Conservation (phyloP, 2,888 invertebrate species). For the Brachynemurus nebulosus region DNA sequence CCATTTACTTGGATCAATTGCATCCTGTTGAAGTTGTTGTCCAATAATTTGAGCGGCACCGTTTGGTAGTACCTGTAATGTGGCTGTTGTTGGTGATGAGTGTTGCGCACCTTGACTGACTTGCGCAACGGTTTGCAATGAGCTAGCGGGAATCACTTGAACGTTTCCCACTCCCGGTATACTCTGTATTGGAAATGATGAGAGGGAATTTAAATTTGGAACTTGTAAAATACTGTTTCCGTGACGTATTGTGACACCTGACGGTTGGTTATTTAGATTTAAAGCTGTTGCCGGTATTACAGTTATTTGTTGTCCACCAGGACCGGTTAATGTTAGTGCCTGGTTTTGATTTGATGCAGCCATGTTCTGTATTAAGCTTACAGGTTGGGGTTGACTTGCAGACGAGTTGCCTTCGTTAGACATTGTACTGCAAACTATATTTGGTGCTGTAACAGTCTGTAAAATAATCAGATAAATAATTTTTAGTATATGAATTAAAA, state of each 20-base stretch:
- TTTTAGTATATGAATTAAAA: too few species aligned
- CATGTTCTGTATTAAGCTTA: slow-evolving; percentile 19
- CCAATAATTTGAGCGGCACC: slow-evolving; percentile 25
- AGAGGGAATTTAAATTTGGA: slow-evolving; percentile 37
- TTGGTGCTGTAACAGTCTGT: slow-evolving; percentile 28
- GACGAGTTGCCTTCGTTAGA: slow-evolving; percentile 3
- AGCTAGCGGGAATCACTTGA: slow-evolving; percentile 61
- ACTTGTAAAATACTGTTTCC: slow-evolving; percentile 27
- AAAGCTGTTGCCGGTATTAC: slow-evolving; percentile 61
- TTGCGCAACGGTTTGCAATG: slow-evolving; percentile 30
- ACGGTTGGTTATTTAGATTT: slow-evolving; percentile 38
- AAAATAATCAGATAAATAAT: too few species aligned
- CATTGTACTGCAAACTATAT: slow-evolving; percentile 27
- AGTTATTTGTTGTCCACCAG: slow-evolving; percentile 68
- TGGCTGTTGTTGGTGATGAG: slow-evolving; percentile 9
- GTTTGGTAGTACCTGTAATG: slow-evolving; percentile 18
- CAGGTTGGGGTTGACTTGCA: slow-evolving; percentile 3
- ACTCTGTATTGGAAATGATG: slow-evolving; percentile 57
- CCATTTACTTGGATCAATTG: slow-evolving; percentile 74
- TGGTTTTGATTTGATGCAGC: slow-evolving; percentile 34
- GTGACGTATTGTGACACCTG: slow-evolving; percentile 26
- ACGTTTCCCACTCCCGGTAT: slow-evolving; percentile 62
- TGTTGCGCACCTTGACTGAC: slow-evolving; percentile 19
- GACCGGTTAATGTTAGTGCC: slow-evolving; percentile 57
- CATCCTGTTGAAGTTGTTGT: slow-evolving; percentile 68